Evolutionary conservation across 1,140 invertebrate species (phyloP).

Genomic region (Calosoma granatense): DNA sequence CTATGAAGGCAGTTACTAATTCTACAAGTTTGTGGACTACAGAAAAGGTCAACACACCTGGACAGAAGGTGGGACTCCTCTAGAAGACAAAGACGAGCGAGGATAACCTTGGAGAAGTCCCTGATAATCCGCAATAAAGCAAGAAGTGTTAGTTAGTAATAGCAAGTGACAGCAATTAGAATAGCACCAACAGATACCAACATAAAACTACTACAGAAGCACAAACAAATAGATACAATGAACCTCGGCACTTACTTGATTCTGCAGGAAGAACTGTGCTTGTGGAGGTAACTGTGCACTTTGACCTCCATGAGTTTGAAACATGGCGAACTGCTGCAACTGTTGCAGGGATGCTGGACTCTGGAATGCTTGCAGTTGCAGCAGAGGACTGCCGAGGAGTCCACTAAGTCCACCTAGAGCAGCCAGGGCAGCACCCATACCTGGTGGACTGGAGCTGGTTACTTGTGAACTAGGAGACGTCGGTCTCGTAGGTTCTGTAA

Average conservation of each 20-base stretch:
- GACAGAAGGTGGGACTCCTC: conserved; percentile 30
- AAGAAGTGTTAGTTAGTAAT: neutral
- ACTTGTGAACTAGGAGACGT: conserved; percentile 46
- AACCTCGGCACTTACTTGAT: conserved; percentile 66
- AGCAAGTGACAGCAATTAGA: neutral
- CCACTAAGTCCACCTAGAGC: conserved; percentile 39
- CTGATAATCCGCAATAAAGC: conserved; percentile 23
- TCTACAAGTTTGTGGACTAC: too few species aligned
- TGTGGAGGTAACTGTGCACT: conserved; percentile 47
- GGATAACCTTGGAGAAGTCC: conserved; percentile 34
- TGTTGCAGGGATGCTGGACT: conserved; percentile 32
- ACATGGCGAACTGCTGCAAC: conserved; percentile 62
- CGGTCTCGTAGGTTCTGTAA: conserved; percentile 40
- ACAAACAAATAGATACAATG: neutral
- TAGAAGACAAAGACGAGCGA: conserved; percentile 27
- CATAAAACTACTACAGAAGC: conserved; percentile 3
- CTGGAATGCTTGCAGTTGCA: conserved; percentile 45
- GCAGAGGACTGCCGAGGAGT: conserved; percentile 52
- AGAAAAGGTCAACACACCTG: conserved; percentile 29
- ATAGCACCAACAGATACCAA: conserved; percentile 5
- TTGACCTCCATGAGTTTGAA: conserved; percentile 43
- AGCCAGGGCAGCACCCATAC: conserved; percentile 47
- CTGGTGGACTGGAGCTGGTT: conserved; percentile 37
- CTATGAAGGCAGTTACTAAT: too few species aligned
- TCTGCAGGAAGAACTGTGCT: conserved; percentile 68